Percentiles rank a stretch among this genome's conserved stretches.
These are phyloP conservation scores for Chymomyza procnemis DNA, from an alignment of 2,888 invertebrate genomes.

Conservation along the genomic window DNA sequence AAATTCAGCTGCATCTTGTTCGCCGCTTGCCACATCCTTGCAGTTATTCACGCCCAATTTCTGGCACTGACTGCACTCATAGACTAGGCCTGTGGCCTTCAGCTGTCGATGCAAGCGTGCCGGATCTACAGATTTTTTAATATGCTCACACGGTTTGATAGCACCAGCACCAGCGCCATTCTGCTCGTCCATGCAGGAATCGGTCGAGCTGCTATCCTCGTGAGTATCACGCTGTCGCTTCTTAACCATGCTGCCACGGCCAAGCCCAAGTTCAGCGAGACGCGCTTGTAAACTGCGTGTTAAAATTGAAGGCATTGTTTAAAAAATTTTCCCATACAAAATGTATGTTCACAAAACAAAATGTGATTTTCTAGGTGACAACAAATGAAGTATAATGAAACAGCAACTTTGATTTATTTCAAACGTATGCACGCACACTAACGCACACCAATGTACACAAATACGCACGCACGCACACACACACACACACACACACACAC, in stretches of 20 bases:
- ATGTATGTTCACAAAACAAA: too few species aligned
- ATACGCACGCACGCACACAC: background rate
- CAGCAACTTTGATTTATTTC: background rate
- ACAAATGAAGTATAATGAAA: background rate
- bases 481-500: conserved; percentile 5
- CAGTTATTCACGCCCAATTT: conserved; percentile 78
- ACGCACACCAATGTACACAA: background rate
- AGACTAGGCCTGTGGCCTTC: conserved; percentile 80
- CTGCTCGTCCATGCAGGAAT: conserved; percentile 85
- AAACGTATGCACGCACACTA: background rate
- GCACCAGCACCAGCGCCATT: conserved; percentile 40
- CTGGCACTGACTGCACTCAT: conserved; percentile 81
- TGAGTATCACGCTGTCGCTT: conserved; percentile 86
- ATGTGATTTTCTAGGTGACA: too few species aligned
- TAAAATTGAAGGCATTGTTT: too few species aligned
- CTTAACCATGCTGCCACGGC: conserved; percentile 82
- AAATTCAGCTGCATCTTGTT: conserved; percentile 67
- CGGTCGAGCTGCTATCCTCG: conserved; percentile 84
- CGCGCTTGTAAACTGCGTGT: too few species aligned
- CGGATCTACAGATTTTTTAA: conserved; percentile 84
- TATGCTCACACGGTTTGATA: conserved; percentile 83
- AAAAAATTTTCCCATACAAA: too few species aligned
- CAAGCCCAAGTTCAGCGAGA: background rate
- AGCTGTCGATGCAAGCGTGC: conserved; percentile 81
- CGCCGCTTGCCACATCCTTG: conserved; percentile 51